These are phyloP conservation scores for Semaprochilodus insignis DNA, from an alignment of 2,797 vertebrate species.

Conservation along the genomic window DNA sequence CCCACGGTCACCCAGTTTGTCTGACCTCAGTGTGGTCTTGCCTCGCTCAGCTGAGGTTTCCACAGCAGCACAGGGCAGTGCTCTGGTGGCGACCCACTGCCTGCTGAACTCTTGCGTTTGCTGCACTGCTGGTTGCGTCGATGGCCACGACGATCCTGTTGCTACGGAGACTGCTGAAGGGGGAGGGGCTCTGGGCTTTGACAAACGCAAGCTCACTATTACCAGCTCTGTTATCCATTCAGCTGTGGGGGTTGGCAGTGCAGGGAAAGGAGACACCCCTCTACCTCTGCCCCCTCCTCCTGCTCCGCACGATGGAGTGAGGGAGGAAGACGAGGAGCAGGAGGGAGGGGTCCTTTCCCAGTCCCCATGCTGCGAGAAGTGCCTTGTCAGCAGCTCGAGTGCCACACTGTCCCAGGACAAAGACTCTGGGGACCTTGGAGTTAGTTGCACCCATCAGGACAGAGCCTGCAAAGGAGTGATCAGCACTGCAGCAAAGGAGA, in stretches of 20 bases:
- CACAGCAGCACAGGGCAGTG: conserved; percentile 50
- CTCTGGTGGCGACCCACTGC: conserved; percentile 87
- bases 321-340: conserved; percentile 67
- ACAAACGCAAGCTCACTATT: conserved; percentile 77
- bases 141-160: conserved; percentile 81
- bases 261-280: conserved; percentile 69
- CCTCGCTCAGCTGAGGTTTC: conserved; percentile 66
- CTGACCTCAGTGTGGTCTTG: conserved; percentile 76
- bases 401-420: conserved; percentile 69
- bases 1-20: conserved; percentile 86
- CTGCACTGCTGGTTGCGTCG: conserved; percentile 89
- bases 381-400: conserved; percentile 79
- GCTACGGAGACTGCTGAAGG: conserved; percentile 66
- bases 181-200: conserved; percentile 73
- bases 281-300: conserved; percentile 51
- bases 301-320: conserved; percentile 38
- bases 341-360: conserved; percentile 58
- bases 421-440: conserved; percentile 61
- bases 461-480: conserved; percentile 69
- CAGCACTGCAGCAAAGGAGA: conserved; percentile 33
- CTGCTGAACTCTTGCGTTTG: conserved; percentile 95
- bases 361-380: conserved; percentile 80
- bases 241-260: conserved; percentile 62
- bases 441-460: conserved; percentile 68
- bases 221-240: conserved; percentile 81